phyloP scores from a whole-genome alignment of 2,797 vertebrate genomes.

The Lacerta bilineata region DNA sequence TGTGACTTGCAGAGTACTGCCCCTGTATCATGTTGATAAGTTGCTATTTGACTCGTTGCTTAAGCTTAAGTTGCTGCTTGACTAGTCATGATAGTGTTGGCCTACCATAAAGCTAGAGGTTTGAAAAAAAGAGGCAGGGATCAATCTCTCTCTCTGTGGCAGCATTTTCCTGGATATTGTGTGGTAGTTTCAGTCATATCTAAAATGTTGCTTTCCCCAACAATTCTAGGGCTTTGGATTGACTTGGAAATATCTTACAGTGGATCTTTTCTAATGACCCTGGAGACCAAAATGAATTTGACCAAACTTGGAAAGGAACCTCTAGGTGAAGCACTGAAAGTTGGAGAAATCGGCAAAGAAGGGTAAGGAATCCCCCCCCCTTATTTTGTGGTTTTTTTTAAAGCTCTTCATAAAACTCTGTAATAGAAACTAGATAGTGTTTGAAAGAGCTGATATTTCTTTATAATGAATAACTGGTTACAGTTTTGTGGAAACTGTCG shows the following conservation, averaged over 20 bases:
- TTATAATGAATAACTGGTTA: background rate
- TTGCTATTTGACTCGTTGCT: background rate
- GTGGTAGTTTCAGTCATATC: background rate
- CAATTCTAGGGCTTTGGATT: constrained; percentile 91
- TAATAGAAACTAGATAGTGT: background rate
- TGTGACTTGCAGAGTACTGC: background rate
- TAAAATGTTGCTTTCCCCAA: constrained; percentile 28
- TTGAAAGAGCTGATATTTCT: background rate
- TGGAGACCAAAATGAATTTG: constrained; percentile 99
- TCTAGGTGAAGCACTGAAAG: constrained; percentile 84
- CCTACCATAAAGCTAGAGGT: constrained; percentile 19
- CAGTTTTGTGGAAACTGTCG: background rate
- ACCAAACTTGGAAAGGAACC: constrained; percentile 94
- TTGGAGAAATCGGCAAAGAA: constrained; percentile 92
- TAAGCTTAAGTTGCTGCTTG: background rate
- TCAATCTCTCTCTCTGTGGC: background rate
- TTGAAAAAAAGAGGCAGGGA: constrained; percentile 2
- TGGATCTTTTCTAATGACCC: constrained; percentile 96
- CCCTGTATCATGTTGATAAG: background rate
- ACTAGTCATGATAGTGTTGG: constrained; percentile 11
- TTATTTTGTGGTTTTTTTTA: background rate
- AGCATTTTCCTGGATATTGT: background rate
- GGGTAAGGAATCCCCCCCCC: constrained; percentile 85
- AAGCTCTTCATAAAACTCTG: accelerated
- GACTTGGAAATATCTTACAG: constrained; percentile 95